Evolutionary conservation across 2,888 invertebrate species (phyloP), one percentile per base, ranked within the genome.

Genomic region (Eurytoma adleriae): DNA sequence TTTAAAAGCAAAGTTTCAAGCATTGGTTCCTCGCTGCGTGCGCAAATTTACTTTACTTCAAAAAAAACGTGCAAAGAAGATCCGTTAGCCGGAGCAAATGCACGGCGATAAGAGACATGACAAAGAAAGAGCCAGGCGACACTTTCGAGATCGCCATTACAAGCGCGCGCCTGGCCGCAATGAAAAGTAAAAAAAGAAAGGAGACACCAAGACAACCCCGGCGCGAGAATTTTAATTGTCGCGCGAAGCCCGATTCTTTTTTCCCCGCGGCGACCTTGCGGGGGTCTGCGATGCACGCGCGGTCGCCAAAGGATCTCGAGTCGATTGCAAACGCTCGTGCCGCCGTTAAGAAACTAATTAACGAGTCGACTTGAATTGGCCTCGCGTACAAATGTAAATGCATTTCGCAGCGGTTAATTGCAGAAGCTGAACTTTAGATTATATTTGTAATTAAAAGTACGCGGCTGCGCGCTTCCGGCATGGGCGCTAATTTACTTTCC

Each of bases 221-320:
- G 50, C 68, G 69, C 30, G 64, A 71, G 70, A 70, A 69, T 74
- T 74, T 74, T 79, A 70, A 74, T 79, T 69, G 50, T n/a, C 12
- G 27, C n/a, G 57, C 57, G 69, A 70, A 74, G 50, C 27, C 70
- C 57, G 27, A 7, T 59, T 50, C 4, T 13, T 30, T 3, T 27
- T 61, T 64, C 67, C 67, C 24, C 56, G 18, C 30, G 20, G 30
- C 30, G 52, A 64, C 69, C 79, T 74, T 74, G 70, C 59, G 18
- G 27, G 5, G 54, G 13, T 1, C 14, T 13, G 7, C 3, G 30
- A 10, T 10, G 10, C 7, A 40, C 7, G 40, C 10, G 40, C 40
- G 24, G 24, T 24, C 1, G 24, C 24, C 7, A 40, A 5, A 40
- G 10, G 10, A 40, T 40, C 40, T 40, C 40, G 10, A 40, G 40